Conservation (phyloP, 2,888 invertebrate species). For the Dasypogon diadema region DNA sequence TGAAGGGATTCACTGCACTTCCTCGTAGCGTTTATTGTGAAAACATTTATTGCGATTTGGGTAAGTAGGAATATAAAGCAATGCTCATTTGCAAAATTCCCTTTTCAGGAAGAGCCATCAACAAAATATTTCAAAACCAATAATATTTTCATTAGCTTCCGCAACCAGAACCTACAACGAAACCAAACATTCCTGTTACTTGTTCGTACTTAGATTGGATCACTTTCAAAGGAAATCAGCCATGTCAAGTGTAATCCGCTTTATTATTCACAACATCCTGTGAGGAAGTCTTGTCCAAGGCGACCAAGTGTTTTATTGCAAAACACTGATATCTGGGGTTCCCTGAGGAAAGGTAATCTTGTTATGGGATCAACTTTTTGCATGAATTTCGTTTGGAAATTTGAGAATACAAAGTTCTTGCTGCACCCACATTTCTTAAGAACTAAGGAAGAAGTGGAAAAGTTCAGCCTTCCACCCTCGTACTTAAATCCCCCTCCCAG, state of each 20-base stretch:
- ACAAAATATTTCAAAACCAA: no score
- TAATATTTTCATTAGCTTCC: no score
- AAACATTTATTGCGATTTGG: no score
- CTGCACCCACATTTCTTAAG: neutral
- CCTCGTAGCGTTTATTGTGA: no score
- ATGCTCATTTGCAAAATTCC: no score
- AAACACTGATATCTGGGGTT: neutral
- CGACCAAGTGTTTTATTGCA: slow-evolving; percentile 7
- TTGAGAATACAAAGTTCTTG: neutral
- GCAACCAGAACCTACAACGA: no score
- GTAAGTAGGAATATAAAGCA: no score
- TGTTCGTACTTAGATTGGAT: no score
- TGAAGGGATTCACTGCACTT: no score
- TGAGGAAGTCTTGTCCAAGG: slow-evolving; percentile 5
- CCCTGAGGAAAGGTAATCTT: slow-evolving; percentile 12
- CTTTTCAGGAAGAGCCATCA: no score
- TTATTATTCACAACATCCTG: slow-evolving; percentile 24
- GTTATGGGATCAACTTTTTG: slow-evolving; percentile 37
- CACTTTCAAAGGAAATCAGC: slow-evolving; percentile 25
- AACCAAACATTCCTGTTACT: no score
- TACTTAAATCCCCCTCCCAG: neutral
- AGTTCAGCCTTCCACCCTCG: neutral
- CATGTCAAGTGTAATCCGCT: slow-evolving; percentile 38
- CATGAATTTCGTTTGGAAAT: slow-evolving; percentile 10
- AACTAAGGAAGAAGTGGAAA: neutral